Percentiles rank a stretch among this genome's conserved stretches.
Evolutionary conservation across 2,888 invertebrate species (phyloP).

Genomic region (Hedychridium roseum): DNA sequence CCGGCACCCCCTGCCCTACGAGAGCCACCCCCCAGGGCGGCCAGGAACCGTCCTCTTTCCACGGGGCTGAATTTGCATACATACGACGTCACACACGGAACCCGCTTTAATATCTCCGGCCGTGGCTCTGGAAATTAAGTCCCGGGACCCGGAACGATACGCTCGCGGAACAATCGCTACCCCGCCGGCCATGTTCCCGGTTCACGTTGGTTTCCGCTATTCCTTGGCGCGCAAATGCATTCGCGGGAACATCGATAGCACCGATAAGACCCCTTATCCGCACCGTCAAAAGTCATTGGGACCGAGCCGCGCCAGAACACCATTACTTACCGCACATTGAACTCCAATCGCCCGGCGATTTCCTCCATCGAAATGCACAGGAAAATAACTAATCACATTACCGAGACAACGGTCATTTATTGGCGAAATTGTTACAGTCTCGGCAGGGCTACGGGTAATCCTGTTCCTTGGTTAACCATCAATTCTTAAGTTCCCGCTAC

Average conservation of each 20-base stretch:
- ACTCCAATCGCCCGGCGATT: too few species aligned
- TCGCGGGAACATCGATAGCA: constrained; percentile 21
- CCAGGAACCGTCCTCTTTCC: constrained; percentile 30
- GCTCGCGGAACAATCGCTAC: constrained; percentile 33
- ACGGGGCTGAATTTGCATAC: constrained; percentile 55
- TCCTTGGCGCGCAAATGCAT: constrained; percentile 27
- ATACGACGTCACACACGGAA: constrained; percentile 57
- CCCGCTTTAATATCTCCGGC: constrained; percentile 56
- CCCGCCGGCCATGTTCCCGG: constrained; percentile 29
- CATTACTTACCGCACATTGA: too few species aligned
- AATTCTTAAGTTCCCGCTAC: too few species aligned
- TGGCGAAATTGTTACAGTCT: too few species aligned
- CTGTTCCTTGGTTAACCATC: too few species aligned
- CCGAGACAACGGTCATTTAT: too few species aligned
- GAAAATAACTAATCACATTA: too few species aligned
- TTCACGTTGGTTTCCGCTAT: constrained; percentile 27
- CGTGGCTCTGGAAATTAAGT: constrained; percentile 56
- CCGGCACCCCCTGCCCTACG: constrained; percentile 6
- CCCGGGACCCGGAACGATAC: constrained; percentile 37
- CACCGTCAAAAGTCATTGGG: too few species aligned
- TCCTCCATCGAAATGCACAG: too few species aligned
- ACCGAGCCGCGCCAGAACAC: too few species aligned
- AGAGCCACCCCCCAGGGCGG: background rate
- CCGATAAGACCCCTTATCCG: too few species aligned
- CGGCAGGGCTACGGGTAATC: too few species aligned